A percentile compares a stretch with the other conserved stretches of the same genome.
phyloP scores from a whole-genome alignment of 2,113 vertebrate genomes.

The Daubentonia madagascariensis region DNA sequence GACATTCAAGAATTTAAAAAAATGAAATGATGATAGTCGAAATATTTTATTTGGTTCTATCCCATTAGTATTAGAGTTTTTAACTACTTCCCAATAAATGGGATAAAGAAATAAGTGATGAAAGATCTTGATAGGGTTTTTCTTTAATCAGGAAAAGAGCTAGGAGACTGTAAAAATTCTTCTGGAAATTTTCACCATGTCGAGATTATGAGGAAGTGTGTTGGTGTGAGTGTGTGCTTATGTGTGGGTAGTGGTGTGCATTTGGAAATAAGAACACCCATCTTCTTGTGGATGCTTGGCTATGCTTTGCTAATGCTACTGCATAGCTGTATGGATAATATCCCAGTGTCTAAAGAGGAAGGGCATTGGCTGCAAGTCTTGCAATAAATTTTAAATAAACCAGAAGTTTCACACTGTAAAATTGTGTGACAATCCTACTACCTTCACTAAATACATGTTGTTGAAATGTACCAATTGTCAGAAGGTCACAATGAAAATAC shows the following conservation, averaged over 20 bases:
- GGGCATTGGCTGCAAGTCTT: not conserved
- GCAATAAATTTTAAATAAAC: not conserved
- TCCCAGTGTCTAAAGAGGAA: not conserved
- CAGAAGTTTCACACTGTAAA: not conserved
- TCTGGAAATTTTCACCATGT: not conserved
- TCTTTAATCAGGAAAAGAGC: not conserved
- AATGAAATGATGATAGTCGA: not conserved
- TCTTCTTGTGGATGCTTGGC: not conserved
- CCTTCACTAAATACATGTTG: not conserved
- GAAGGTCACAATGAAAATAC: not conserved
- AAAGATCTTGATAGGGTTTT: not conserved
- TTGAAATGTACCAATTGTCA: not conserved
- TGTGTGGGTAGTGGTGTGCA: not conserved
- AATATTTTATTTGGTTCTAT: not conserved
- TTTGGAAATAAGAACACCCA: not conserved
- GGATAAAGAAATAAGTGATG: not conserved
- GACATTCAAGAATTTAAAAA: not conserved
- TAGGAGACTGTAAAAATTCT: not conserved
- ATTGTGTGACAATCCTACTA: not conserved
- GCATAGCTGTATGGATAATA: not conserved
- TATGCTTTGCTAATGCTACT: not conserved
- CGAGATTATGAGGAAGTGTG: not conserved
- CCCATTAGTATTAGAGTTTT: not conserved
- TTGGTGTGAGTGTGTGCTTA: not conserved
- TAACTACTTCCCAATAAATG: not conserved